Conservation (phyloP, 2,888 invertebrate genomes). For the Dasypogon diadema region DNA sequence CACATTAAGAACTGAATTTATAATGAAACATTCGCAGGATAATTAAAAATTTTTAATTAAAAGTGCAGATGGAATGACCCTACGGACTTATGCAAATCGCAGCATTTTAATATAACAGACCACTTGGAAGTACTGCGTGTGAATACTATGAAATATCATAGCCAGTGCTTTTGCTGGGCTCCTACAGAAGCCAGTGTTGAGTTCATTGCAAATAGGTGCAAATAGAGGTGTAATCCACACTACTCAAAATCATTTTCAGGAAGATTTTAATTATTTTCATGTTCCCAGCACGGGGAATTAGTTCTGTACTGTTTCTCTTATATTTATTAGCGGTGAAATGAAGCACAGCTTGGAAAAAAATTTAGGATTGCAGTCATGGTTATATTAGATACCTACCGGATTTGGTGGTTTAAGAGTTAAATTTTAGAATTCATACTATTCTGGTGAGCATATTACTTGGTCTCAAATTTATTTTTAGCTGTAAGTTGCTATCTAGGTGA, state of each 20-base stretch:
- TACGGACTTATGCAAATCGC: slow-evolving; percentile 28
- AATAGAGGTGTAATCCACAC: neutral
- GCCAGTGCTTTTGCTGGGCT: neutral
- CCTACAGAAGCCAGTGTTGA: neutral
- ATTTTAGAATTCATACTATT: no score
- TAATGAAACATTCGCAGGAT: slow-evolving; percentile 40
- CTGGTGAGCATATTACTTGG: no score
- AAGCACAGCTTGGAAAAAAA: neutral
- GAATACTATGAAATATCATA: neutral
- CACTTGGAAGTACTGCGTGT: neutral
- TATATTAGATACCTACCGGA: neutral
- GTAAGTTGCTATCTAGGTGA: no score
- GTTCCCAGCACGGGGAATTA: neutral
- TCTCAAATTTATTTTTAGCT: no score
- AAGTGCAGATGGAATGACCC: slow-evolving; percentile 34
- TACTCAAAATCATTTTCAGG: slow-evolving; percentile 17
- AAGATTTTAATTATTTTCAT: slow-evolving; percentile 37
- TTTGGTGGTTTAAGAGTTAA: no score
- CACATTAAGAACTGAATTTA: slow-evolving; percentile 1
- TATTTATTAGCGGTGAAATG: no score
- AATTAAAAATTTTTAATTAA: slow-evolving; percentile 44
- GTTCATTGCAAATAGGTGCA: slow-evolving; percentile 23
- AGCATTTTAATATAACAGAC: neutral
- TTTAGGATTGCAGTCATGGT: neutral
- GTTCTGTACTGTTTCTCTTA: neutral